Evolutionary conservation across 2,888 invertebrate genomes (phyloP).

Genomic region (Smittia aterrima): DNA sequence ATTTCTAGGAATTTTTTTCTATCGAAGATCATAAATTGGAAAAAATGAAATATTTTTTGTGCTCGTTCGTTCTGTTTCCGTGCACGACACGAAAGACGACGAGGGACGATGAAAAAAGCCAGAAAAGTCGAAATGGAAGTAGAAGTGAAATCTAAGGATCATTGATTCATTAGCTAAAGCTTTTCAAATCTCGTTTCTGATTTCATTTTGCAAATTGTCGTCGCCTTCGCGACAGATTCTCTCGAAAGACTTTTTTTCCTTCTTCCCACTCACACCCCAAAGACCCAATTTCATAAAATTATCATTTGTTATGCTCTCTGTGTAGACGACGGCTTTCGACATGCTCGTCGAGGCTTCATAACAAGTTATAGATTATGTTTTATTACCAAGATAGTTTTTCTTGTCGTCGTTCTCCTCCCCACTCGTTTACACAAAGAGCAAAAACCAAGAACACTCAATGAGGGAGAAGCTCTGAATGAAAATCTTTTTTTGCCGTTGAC

Average conservation of each 20-base stretch:
- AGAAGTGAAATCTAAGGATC: background rate
- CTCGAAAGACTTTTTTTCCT: background rate
- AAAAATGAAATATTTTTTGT: background rate
- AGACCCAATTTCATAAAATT: slow-evolving; percentile 39
- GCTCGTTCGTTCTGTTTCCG: background rate
- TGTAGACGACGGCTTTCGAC: background rate
- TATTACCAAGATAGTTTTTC: slow-evolving; percentile 23
- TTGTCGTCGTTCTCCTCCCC: too few species aligned
- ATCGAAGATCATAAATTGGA: slow-evolving; percentile 15
- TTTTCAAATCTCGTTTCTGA: background rate
- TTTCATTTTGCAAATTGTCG: background rate
- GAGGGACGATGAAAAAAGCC: background rate
- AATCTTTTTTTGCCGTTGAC: background rate
- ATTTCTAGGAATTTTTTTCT: background rate
- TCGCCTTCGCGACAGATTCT: background rate
- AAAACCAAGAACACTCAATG: background rate
- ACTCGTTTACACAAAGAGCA: background rate
- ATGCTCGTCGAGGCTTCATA: background rate
- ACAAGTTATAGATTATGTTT: slow-evolving; percentile 24
- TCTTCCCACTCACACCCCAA: background rate
- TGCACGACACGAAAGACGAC: background rate
- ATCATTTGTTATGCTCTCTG: slow-evolving; percentile 34
- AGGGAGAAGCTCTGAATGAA: background rate
- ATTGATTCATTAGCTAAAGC: background rate
- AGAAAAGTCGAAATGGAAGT: background rate